Conservation (phyloP, 2,888 invertebrate species). For the Drosophila histrio region DNA sequence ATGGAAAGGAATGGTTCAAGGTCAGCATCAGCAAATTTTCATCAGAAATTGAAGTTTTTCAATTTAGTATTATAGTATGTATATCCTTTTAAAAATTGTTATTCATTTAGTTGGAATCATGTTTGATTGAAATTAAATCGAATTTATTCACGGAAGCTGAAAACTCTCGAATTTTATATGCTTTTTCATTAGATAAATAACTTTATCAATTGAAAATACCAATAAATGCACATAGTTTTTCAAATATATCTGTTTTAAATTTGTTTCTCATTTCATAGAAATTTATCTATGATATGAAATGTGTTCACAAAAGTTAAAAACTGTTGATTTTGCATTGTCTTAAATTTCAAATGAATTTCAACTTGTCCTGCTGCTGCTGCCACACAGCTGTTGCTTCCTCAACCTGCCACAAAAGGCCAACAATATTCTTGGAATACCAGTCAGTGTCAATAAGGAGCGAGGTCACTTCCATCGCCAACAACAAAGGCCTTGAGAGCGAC, state of each 20-base stretch:
- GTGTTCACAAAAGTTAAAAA: background rate
- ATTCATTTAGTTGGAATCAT: too few relatives aligned
- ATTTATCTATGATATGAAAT: background rate
- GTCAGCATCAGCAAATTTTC: slow-evolving; percentile 12
- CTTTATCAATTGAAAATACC: background rate
- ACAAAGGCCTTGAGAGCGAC: slow-evolving; percentile 29
- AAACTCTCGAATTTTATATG: too few relatives aligned
- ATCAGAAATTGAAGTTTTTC: slow-evolving; percentile 2
- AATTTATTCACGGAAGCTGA: too few relatives aligned
- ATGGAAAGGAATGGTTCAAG: slow-evolving; percentile 36
- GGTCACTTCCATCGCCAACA: slow-evolving; percentile 16
- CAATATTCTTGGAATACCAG: slow-evolving; percentile 36
- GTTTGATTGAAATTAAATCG: too few relatives aligned
- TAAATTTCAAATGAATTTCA: slow-evolving; percentile 32
- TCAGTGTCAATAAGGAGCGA: slow-evolving; percentile 46
- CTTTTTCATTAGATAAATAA: slow-evolving; percentile 6
- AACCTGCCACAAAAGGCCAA: slow-evolving; percentile 48
- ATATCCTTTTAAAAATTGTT: too few relatives aligned
- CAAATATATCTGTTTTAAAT: background rate
- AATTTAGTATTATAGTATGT: too few relatives aligned
- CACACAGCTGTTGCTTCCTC: slow-evolving; percentile 14
- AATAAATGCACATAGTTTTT: background rate
- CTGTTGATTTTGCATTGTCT: background rate
- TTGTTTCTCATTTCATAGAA: background rate
- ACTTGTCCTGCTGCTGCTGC: slow-evolving; percentile 1